Evolutionary conservation across 2,113 vertebrate genomes (phyloP).

Genomic region (Eulemur rufifrons): DNA sequence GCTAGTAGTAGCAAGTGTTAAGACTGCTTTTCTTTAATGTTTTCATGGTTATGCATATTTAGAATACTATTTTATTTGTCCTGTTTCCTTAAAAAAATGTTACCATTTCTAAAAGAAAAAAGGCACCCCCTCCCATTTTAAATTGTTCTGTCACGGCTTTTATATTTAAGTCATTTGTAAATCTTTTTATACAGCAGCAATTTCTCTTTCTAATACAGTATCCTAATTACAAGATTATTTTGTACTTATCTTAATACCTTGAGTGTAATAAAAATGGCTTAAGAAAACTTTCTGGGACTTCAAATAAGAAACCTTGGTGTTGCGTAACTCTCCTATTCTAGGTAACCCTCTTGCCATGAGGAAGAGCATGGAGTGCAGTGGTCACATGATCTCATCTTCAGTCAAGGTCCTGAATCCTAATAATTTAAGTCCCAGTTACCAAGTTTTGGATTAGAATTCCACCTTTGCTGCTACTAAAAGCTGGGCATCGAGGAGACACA

Average conservation of each 20-base stretch:
- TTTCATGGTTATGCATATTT: constrained; percentile 77
- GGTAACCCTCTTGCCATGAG: background rate
- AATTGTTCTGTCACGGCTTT: constrained; percentile 76
- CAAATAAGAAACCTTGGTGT: background rate
- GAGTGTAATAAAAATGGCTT: constrained; percentile 73
- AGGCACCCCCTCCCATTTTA: constrained; percentile 11
- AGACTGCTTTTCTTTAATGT: constrained; percentile 67
- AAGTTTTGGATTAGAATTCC: background rate
- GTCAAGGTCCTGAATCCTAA: background rate
- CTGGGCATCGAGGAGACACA: background rate
- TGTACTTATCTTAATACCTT: constrained; percentile 77
- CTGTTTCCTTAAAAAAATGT: constrained; percentile 69
- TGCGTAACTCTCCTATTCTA: background rate
- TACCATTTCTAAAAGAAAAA: constrained; percentile 46
- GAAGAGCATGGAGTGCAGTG: background rate
- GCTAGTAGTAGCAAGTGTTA: constrained; percentile 67
- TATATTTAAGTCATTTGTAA: constrained; percentile 81
- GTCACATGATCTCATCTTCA: background rate
- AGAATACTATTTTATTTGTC: constrained; percentile 72
- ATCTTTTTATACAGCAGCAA: constrained; percentile 81
- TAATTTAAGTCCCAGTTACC: background rate
- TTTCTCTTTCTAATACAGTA: constrained; percentile 68
- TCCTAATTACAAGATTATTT: constrained; percentile 74
- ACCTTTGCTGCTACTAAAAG: background rate
- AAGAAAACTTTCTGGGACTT: constrained; percentile 55